Conservation (phyloP, 2,113 vertebrate genomes). For the Psammodynastes pulverulentus region DNA sequence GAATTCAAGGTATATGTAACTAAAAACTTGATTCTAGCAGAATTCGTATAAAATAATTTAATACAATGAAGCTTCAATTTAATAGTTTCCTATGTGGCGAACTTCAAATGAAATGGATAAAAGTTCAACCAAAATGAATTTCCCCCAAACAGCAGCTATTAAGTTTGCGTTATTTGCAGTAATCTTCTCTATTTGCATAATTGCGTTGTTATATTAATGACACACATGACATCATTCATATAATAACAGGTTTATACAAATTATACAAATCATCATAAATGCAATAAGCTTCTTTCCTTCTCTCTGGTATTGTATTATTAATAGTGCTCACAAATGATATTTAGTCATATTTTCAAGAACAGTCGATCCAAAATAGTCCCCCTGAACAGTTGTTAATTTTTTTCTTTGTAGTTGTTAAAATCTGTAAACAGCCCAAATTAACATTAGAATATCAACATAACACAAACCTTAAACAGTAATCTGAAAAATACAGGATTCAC, state of each 20-base stretch:
- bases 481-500: neutral
- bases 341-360: neutral
- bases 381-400: neutral
- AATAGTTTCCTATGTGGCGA: neutral
- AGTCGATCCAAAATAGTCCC: neutral
- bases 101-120: neutral
- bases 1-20: neutral
- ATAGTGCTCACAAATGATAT: neutral
- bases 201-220: neutral
- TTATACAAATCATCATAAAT: neutral
- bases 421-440: neutral
- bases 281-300: neutral
- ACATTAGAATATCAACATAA: neutral
- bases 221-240: neutral
- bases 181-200: neutral
- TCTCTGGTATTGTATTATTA: neutral
- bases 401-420: neutral
- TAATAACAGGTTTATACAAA: neutral
- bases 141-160: neutral
- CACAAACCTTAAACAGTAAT: neutral
- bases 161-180: neutral
- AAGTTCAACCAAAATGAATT: neutral
- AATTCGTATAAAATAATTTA: neutral
- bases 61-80: neutral
- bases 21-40: neutral